phyloP scores from a whole-genome alignment of 2,797 vertebrate genomes.

The Echeneis naucrates region DNA sequence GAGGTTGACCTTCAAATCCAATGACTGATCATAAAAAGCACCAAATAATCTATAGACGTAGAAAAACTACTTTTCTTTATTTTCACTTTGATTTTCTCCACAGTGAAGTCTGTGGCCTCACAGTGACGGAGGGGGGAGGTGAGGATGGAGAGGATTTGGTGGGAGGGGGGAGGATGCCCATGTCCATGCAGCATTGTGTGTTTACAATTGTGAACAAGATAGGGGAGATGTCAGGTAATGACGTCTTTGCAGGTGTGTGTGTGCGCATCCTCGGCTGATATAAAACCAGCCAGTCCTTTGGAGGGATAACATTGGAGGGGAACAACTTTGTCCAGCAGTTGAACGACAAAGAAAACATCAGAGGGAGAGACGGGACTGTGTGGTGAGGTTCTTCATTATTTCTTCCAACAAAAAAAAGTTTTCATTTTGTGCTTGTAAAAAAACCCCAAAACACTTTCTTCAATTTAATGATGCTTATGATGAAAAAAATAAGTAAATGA shows the following conservation, averaged over 20 bases:
- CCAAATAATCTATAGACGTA: too few relatives aligned
- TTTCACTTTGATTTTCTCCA: too few relatives aligned
- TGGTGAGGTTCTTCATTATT: constrained; percentile 43
- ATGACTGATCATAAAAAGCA: too few relatives aligned
- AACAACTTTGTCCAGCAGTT: constrained; percentile 1
- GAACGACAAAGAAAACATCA: constrained; percentile 1
- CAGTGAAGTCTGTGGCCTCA: too few relatives aligned
- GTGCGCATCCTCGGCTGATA: constrained; percentile 51
- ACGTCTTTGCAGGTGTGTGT: constrained; percentile 16
- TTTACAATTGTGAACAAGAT: constrained; percentile 8
- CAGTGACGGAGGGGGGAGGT: too few relatives aligned
- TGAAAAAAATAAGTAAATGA: too few relatives aligned
- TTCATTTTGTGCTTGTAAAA: background rate
- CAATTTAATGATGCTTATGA: too few relatives aligned
- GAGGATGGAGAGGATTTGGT: too few relatives aligned
- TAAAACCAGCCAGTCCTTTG: constrained; percentile 34
- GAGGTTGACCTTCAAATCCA: too few relatives aligned
- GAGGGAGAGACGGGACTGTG: background rate
- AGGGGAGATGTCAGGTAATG: constrained; percentile 2
- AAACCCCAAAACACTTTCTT: too few relatives aligned
- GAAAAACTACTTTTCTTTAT: too few relatives aligned
- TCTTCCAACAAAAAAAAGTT: background rate
- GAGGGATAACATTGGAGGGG: constrained; percentile 22
- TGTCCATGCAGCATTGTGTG: constrained; percentile 2
- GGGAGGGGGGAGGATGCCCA: constrained; percentile 8